Evolutionary conservation across 2,113 vertebrate species (phyloP), one percentile per base, ranked within the genome.

Genomic region (Morone chrysops): DNA sequence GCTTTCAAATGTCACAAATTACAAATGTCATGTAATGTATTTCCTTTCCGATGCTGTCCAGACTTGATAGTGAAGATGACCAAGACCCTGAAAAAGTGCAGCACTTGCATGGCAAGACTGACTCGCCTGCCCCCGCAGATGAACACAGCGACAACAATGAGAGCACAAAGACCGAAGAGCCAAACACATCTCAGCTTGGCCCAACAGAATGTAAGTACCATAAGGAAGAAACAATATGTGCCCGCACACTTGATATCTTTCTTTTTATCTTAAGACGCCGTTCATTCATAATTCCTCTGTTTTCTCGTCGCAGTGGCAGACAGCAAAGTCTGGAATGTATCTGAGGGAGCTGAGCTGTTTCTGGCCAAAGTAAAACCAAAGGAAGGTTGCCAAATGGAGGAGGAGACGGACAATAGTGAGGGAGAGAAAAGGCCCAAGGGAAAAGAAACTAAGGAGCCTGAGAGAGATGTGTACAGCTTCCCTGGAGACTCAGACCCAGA

Each of bases 401-500:
- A 92, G 63, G 90, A 77, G 68, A 60, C 50, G 5, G 67, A 80
- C 38, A 61, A 61, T 20, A 65, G 57, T 0, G 72, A 84, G 48
- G 84, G 62, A 38, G 84, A 81, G 75, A 85, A 62, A 72, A 87
- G 53, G 72, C 85, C 82, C 47, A 81, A 40, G 82, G 86, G 76
- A 59, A 89, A 68, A 60, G 89, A 92, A 57, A 75, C 36, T 43
- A 87, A 79, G 75, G 88, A 85, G 48, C 79, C 38, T 2, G 93
- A 91, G 65, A 86, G 77, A 76, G 95, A 96, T 69, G 94, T 96
- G 56, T 96, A 96, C 87, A 91, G 87, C 86, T 96, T 96, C 83
- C 94, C 94, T 0, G 95, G 93, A 76, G 95, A 96, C 84, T 96
- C 95, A 0, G 95, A 96, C 53, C 90, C 92, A 0, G 95, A 95